Evolutionary conservation across 2,113 vertebrate species (phyloP).

Genomic region (Eretmochelys imbricata): DNA sequence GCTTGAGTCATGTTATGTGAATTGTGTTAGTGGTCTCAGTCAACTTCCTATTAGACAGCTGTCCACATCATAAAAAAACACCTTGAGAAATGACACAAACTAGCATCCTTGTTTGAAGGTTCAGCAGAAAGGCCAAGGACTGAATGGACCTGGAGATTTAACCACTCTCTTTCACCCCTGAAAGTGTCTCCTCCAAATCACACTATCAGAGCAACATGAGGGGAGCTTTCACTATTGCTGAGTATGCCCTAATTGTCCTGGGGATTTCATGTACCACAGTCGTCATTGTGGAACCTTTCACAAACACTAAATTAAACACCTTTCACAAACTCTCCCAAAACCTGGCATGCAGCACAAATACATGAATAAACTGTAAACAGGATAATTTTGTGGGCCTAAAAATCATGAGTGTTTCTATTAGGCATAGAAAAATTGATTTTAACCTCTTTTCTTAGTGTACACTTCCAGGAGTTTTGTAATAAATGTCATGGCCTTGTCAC

Average conservation of each 20-base stretch:
- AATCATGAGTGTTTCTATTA: not conserved
- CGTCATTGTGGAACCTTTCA: not conserved
- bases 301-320: not conserved
- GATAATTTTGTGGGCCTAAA: not conserved
- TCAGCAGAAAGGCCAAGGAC: not conserved
- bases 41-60: not conserved
- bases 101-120: fast-evolving
- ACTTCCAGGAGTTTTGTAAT: not conserved
- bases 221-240: not conserved
- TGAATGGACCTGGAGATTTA: not conserved
- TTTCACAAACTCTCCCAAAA: not conserved
- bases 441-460: not conserved
- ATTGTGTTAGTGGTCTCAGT: not conserved
- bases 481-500: not conserved
- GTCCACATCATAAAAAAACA: not conserved
- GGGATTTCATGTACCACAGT: not conserved
- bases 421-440: not conserved
- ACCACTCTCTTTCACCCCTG: not conserved
- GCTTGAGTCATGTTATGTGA: not conserved
- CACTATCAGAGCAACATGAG: not conserved
- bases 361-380: not conserved
- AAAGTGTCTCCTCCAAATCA: not conserved
- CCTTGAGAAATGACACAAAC: not conserved
- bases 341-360: not conserved
- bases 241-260: not conserved